Evolutionary conservation across 2,113 vertebrate species (phyloP).

Genomic region (Tragelaphus strepsiceros): DNA sequence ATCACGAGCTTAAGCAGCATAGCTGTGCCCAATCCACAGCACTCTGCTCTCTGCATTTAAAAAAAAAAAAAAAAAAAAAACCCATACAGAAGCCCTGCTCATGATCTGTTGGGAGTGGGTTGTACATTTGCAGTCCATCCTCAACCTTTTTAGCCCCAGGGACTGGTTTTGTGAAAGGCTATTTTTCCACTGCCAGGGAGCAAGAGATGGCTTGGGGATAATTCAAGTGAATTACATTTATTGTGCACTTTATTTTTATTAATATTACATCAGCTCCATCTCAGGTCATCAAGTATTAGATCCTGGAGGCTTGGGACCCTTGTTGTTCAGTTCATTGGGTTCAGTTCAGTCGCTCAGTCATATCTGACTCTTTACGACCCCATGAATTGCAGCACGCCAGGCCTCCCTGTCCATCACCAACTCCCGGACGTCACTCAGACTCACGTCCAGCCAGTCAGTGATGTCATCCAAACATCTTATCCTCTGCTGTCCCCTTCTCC

Average conservation of each 20-base stretch:
- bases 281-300: background rate
- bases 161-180: background rate
- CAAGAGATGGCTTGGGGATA: background rate
- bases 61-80: background rate
- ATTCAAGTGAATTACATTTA: background rate
- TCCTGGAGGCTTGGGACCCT: background rate
- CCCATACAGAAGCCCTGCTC: background rate
- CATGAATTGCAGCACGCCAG: too few relatives aligned
- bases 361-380: too few relatives aligned
- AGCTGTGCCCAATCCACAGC: too few relatives aligned
- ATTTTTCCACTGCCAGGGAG: background rate
- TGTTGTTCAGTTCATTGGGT: too few relatives aligned
- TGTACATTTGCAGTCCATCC: background rate
- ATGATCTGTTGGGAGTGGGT: fast-evolving
- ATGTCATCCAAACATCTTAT: too few relatives aligned
- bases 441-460: too few relatives aligned
- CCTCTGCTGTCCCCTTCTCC: too few relatives aligned
- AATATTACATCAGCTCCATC: background rate
- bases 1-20: fast-evolving
- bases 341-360: too few relatives aligned
- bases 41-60: background rate
- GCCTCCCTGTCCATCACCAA: too few relatives aligned
- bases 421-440: too few relatives aligned
- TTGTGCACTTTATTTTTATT: background rate
- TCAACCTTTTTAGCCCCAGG: background rate